A percentile compares a stretch with the other conserved stretches of the same genome.
Conservation (phyloP, 2,888 invertebrate genomes). For the Baccha elongata region DNA sequence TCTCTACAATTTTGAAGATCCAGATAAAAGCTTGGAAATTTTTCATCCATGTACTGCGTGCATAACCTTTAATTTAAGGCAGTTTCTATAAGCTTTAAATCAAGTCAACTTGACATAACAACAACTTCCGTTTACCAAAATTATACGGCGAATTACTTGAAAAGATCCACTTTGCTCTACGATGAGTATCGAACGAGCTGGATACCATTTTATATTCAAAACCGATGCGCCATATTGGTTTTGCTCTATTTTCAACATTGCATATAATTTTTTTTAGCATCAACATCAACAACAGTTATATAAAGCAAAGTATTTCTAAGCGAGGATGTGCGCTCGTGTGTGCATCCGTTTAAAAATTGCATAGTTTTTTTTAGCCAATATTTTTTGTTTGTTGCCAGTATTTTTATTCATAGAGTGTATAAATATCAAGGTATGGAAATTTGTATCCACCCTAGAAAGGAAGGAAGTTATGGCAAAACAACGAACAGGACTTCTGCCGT, state of each 20-base stretch:
- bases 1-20: too few relatives aligned
- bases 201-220: slow-evolving; percentile 63
- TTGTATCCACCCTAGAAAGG: slow-evolving; percentile 57
- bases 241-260: slow-evolving; percentile 54
- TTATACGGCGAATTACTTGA: background rate
- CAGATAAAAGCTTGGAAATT: too few relatives aligned
- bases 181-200: background rate
- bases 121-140: background rate
- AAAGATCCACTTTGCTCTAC: slow-evolving; percentile 12
- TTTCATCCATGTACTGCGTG: too few relatives aligned
- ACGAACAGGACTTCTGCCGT: slow-evolving; percentile 54
- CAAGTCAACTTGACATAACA: background rate
- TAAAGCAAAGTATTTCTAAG: slow-evolving; percentile 46
- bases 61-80: background rate
- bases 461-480: slow-evolving; percentile 73
- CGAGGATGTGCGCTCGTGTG: slow-evolving; percentile 59
- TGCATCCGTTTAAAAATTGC: slow-evolving; percentile 66
- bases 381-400: slow-evolving; percentile 42
- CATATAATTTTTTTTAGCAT: slow-evolving; percentile 21
- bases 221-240: slow-evolving; percentile 68
- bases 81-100: background rate
- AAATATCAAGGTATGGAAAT: slow-evolving; percentile 44
- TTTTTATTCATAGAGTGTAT: slow-evolving; percentile 18
- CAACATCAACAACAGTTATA: slow-evolving; percentile 2
- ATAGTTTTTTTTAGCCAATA: slow-evolving; percentile 60